Percentiles rank a stretch among this genome's conserved stretches.
Conservation (phyloP, 2,888 invertebrate species). For the Monoplex corrugatus region DNA sequence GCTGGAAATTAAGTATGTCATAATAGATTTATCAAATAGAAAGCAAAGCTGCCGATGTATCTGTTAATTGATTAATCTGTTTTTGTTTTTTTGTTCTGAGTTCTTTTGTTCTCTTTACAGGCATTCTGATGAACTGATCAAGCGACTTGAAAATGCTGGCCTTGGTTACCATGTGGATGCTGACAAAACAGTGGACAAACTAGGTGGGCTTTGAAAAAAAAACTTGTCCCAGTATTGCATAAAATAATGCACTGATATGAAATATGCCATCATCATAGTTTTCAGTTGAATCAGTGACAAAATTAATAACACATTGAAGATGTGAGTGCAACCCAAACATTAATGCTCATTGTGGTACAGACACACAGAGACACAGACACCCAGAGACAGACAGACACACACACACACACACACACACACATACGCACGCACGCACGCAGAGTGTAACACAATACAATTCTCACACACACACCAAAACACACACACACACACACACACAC, state of each 20-base stretch:
- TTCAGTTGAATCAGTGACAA: too few relatives aligned
- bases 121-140: slow-evolving; percentile 76
- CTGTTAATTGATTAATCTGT: not conserved
- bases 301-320: too few relatives aligned
- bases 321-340: too few relatives aligned
- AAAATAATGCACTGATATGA: not conserved
- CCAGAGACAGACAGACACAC: not conserved
- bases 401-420: not conserved
- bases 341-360: too few relatives aligned
- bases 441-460: not conserved
- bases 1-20: not conserved
- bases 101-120: slow-evolving; percentile 56
- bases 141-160: slow-evolving; percentile 76
- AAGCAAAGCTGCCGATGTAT: not conserved
- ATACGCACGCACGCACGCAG: not conserved
- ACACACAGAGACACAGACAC: too few relatives aligned
- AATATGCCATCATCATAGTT: too few relatives aligned
- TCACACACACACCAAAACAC: too few relatives aligned
- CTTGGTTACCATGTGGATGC: slow-evolving; percentile 78
- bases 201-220: slow-evolving; percentile 52
- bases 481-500: too few relatives aligned
- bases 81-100: not conserved
- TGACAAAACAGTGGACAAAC: slow-evolving; percentile 70
- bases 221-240: not conserved
- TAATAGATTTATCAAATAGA: too few relatives aligned